phyloP scores from a whole-genome alignment of 2,797 vertebrate genomes.

The Pangasius krempfi region DNA sequence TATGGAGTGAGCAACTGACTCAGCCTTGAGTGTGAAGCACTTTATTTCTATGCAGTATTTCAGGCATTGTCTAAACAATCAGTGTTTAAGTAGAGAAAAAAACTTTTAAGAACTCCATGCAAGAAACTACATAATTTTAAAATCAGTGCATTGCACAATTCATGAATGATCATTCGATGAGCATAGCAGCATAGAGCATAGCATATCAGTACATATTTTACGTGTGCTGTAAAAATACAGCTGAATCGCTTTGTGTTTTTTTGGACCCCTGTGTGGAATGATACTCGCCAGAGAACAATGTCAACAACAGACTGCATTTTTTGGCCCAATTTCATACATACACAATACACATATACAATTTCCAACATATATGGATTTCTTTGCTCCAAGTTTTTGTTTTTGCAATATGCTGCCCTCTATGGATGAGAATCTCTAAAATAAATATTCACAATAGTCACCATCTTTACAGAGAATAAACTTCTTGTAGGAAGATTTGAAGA shows the following conservation, averaged over 20 bases:
- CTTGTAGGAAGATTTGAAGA: not conserved
- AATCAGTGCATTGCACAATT: not conserved
- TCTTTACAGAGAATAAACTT: not conserved
- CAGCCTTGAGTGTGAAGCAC: not conserved
- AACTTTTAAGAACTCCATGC: not conserved
- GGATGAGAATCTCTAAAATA: slow-evolving; percentile 5
- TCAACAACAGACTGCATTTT: not conserved
- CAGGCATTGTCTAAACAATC: not conserved
- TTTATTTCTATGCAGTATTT: not conserved
- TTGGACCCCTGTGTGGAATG: not conserved
- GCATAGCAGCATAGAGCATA: too few relatives aligned
- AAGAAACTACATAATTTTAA: not conserved
- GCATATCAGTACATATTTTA: not conserved
- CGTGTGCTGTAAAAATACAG: not conserved
- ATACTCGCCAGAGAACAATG: not conserved
- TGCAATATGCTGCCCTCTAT: slow-evolving; percentile 19
- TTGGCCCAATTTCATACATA: not conserved
- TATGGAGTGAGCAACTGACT: slow-evolving; percentile 10
- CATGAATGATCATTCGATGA: not conserved
- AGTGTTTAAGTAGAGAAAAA: not conserved
- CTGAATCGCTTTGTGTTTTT: not conserved
- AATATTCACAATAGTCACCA: slow-evolving; percentile 7
- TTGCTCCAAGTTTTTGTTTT: not conserved
- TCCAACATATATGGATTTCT: not conserved
- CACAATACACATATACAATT: too few relatives aligned